Percentiles rank a stretch among this genome's conserved stretches.
Conservation (phyloP, 2,888 invertebrate genomes). For the Conistra vaccinii region DNA sequence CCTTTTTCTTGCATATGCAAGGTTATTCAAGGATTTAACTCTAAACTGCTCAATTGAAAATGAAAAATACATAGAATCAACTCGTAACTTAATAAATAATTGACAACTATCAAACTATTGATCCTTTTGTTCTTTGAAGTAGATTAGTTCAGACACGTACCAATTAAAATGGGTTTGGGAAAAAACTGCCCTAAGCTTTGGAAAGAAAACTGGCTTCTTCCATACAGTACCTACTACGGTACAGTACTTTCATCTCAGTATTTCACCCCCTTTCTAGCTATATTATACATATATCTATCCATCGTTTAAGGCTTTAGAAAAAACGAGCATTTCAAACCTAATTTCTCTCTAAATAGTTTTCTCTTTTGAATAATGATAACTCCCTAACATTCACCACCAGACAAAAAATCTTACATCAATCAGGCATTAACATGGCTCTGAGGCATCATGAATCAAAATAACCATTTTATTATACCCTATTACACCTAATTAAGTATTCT, state of each 20-base stretch:
- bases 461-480: constrained; percentile 57
- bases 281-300: no score
- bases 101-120: no score
- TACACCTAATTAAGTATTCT: constrained; percentile 66
- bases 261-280: no score
- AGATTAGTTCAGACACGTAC: no score
- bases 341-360: constrained; percentile 16
- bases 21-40: not conserved
- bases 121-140: no score
- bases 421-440: constrained; percentile 33
- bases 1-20: not conserved
- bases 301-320: no score
- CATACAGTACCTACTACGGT: no score
- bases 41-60: not conserved
- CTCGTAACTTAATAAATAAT: no score
- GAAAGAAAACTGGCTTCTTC: no score
- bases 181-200: no score
- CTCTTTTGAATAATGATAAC: constrained; percentile 39
- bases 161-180: no score
- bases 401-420: constrained; percentile 47
- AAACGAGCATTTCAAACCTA: not conserved
- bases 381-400: not conserved
- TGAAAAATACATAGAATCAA: not conserved
- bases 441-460: constrained; percentile 59
- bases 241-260: no score